Conservation (phyloP, 1,140 invertebrate genomes). For the Eufriesea mexicana region DNA sequence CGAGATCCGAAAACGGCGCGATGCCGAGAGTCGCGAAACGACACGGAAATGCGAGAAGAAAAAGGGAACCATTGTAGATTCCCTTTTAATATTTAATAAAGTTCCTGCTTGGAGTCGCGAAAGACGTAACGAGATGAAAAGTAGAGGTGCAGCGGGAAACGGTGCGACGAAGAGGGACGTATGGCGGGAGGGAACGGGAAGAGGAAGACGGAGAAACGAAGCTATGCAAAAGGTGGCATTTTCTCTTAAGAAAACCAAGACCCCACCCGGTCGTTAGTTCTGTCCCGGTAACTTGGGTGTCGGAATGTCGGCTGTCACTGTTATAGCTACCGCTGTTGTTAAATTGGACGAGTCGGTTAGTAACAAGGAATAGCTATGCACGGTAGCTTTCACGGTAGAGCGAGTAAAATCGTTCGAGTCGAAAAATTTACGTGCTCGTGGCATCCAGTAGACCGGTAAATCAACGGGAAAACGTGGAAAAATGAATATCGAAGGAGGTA, state of each 20-base stretch:
- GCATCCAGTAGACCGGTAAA: not conserved
- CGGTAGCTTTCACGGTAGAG: not conserved
- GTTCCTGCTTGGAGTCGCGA: constrained; percentile 34
- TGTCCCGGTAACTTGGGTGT: constrained; percentile 24
- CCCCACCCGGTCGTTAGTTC: constrained; percentile 23
- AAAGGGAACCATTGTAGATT: constrained; percentile 18
- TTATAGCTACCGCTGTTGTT: not conserved
- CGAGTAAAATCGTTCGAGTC: not conserved
- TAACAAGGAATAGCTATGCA: constrained; percentile 20
- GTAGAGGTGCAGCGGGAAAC: not conserved
- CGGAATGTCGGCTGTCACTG: not conserved
- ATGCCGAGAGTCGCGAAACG: not conserved
- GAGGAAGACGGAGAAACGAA: not conserved
- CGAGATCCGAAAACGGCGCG: not conserved
- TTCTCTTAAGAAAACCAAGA: constrained; percentile 34
- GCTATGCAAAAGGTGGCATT: constrained; percentile 17
- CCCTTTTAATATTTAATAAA: constrained; percentile 59
- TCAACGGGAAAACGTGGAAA: not conserved
- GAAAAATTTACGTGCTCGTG: too few species aligned
- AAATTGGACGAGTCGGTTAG: constrained; percentile 27
- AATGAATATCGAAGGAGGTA: not conserved
- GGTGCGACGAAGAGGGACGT: not conserved
- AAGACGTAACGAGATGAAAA: constrained; percentile 35
- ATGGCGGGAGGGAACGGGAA: not conserved
- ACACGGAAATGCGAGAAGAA: not conserved